Base-by-base conservation (phyloP, 2,888 invertebrate genomes). In the Xanthostigma xanthostigma region DNA sequence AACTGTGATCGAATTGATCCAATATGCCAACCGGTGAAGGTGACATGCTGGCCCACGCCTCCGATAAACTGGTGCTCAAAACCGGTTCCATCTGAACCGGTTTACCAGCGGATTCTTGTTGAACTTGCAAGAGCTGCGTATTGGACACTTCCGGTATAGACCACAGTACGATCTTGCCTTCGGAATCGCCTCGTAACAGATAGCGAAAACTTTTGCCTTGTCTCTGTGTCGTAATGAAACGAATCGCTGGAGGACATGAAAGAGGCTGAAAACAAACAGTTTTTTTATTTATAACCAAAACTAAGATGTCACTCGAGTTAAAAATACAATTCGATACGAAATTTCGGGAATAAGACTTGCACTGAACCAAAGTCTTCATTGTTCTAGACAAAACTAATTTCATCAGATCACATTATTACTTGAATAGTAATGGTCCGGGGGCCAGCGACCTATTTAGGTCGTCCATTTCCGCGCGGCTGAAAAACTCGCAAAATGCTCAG, bases 211-310 rank as follows among this genome's bases (percentile, higher is more conserved):
- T 70, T 54, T 80, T 81, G 43, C 78, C 81, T 14, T 81, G 80
- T 3, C 79, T 75, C 8, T 76, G 75, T 0, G 79, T 79, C 0
- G 79, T 79, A 11, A 85, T 76, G 58, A 86, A 82, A 44, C 84
- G 77, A 84, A 92, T 90, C 0, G 93, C 87, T 0, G 95, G 95
- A 1, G 92, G 90, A 61, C 93, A 93, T 0, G 90, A 89, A 1
- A 93, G 70, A 0, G 86, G 78, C 86, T 90, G 65, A 49, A 66
- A 64, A 44, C 27, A 27, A n/a, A n/a, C n/a, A n/a, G n/a, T n/a
- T n/a, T n/a, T n/a, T n/a, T n/a, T n/a, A n/a, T n/a, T n/a, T n/a
- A n/a, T n/a, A 27, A 27, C 27, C 27, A 27, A 6, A 5, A 27
- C 27, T 27, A 27, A 27, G 27, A 6, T 27, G 27, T 27, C 27